These are phyloP conservation scores for Oscheius onirici DNA, from an alignment of 2,888 invertebrate species.

Conservation along the genomic window DNA sequence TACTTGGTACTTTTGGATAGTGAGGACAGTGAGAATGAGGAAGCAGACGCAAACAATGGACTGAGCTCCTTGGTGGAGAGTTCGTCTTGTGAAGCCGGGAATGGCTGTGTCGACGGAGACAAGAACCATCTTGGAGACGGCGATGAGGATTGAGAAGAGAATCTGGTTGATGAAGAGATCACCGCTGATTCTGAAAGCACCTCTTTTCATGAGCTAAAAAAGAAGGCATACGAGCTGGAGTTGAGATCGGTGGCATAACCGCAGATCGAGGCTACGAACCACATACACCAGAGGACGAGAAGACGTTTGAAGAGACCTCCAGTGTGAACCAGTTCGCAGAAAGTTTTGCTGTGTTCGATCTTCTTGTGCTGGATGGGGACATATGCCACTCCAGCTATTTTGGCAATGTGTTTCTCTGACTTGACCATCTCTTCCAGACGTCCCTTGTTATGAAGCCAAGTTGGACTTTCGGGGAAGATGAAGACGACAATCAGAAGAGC, in stretches of 20 bases:
- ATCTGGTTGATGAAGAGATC: slow-evolving; percentile 69
- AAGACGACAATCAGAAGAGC: slow-evolving; percentile 65
- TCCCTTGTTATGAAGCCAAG: slow-evolving; percentile 68
- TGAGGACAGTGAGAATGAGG: slow-evolving; percentile 60
- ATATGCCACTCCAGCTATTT: slow-evolving; percentile 62
- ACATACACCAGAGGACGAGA: slow-evolving; percentile 66
- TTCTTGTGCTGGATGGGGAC: slow-evolving; percentile 57
- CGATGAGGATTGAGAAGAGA: slow-evolving; percentile 67
- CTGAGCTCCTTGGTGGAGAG: slow-evolving; percentile 68
- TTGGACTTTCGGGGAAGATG: slow-evolving; percentile 70
- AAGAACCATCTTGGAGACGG: slow-evolving; percentile 68
- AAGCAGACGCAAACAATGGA: slow-evolving; percentile 66
- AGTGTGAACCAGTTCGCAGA: slow-evolving; percentile 57
- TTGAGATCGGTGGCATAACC: slow-evolving; percentile 70
- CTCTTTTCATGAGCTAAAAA: slow-evolving; percentile 46
- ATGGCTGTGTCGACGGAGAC: slow-evolving; percentile 62
- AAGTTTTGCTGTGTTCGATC: slow-evolving; percentile 58
- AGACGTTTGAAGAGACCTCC: slow-evolving; percentile 57
- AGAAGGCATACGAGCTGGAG: slow-evolving; percentile 54
- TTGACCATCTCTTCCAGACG: slow-evolving; percentile 61
- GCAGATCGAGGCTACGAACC: slow-evolving; percentile 66
- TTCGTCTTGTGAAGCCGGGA: slow-evolving; percentile 63
- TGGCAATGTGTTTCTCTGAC: slow-evolving; percentile 64
- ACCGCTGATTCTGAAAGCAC: slow-evolving; percentile 64
- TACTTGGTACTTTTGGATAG: slow-evolving; percentile 52